phyloP scores from a whole-genome alignment of 2,797 vertebrate genomes.

The Channallabes apus region DNA sequence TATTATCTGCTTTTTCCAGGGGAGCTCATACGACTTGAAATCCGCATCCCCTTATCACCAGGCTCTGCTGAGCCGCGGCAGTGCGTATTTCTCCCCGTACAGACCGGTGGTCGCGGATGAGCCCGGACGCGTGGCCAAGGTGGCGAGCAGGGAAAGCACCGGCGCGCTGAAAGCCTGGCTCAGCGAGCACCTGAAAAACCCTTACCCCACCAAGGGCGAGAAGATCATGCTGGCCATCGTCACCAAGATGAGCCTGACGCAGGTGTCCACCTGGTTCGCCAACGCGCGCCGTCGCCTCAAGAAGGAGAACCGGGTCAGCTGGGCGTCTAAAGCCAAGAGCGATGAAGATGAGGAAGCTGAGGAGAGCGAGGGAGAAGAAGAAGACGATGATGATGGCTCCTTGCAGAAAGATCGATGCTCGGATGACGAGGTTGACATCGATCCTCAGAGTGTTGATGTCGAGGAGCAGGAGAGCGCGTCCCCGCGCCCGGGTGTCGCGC shows the following conservation, averaged over 20 bases:
- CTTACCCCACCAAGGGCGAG: slow-evolving; percentile 82
- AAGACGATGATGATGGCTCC: slow-evolving; percentile 66
- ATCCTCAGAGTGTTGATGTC: slow-evolving; percentile 48
- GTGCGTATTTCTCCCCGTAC: slow-evolving; percentile 71
- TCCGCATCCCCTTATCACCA: slow-evolving; percentile 72
- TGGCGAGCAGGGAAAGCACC: slow-evolving; percentile 79
- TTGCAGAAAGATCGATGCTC: slow-evolving; percentile 60
- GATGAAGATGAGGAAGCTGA: slow-evolving; percentile 71
- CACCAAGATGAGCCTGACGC: slow-evolving; percentile 83
- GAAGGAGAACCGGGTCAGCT: slow-evolving; percentile 82
- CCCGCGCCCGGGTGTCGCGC: slow-evolving; percentile 48
- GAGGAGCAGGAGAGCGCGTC: slow-evolving; percentile 46
- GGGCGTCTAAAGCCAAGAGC: slow-evolving; percentile 76
- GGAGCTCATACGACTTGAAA: slow-evolving; percentile 72
- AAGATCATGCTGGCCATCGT: slow-evolving; percentile 85
- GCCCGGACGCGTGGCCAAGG: slow-evolving; percentile 73
- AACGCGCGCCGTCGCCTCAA: slow-evolving; percentile 80
- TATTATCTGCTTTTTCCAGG: slow-evolving; percentile 59
- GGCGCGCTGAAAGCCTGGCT: slow-evolving; percentile 81
- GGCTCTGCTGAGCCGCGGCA: slow-evolving; percentile 69
- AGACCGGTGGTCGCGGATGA: slow-evolving; percentile 68
- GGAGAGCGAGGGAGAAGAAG: slow-evolving; percentile 71
- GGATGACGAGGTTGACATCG: slow-evolving; percentile 64
- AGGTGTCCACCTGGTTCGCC: slow-evolving; percentile 84
- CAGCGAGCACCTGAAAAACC: slow-evolving; percentile 82